Evolutionary conservation across 2,888 invertebrate species (phyloP).

Genomic region (Platycheirus albimanus): DNA sequence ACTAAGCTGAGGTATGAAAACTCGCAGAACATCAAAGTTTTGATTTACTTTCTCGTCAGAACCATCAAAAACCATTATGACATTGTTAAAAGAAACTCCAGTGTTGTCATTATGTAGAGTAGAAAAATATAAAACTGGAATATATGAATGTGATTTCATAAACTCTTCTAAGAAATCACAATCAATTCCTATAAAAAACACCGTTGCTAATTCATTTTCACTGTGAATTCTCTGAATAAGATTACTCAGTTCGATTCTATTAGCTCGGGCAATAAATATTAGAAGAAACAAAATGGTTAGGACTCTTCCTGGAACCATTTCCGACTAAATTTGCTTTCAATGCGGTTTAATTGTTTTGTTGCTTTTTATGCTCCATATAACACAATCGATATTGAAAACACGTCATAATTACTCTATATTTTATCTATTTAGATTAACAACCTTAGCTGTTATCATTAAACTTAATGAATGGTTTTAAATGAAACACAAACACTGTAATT

Average conservation of each 20-base stretch:
- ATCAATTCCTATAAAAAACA: neutral
- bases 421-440: too few relatives aligned
- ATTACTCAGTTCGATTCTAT: neutral
- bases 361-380: too few relatives aligned
- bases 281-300: neutral
- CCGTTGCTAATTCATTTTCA: neutral
- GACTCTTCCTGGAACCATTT: neutral
- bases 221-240: neutral
- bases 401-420: too few relatives aligned
- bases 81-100: neutral
- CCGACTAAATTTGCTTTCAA: conserved; percentile 1
- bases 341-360: neutral
- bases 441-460: too few relatives aligned
- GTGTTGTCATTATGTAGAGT: neutral
- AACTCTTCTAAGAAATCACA: neutral
- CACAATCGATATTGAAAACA: too few relatives aligned
- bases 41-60: neutral
- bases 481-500: too few relatives aligned
- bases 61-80: neutral
- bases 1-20: neutral
- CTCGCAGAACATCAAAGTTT: neutral
- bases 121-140: neutral
- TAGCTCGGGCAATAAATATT: neutral
- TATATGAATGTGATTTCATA: neutral
- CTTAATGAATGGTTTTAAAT: too few relatives aligned